Evolutionary conservation across 2,888 invertebrate genomes (phyloP).

Genomic region (Nomada lathburiana): DNA sequence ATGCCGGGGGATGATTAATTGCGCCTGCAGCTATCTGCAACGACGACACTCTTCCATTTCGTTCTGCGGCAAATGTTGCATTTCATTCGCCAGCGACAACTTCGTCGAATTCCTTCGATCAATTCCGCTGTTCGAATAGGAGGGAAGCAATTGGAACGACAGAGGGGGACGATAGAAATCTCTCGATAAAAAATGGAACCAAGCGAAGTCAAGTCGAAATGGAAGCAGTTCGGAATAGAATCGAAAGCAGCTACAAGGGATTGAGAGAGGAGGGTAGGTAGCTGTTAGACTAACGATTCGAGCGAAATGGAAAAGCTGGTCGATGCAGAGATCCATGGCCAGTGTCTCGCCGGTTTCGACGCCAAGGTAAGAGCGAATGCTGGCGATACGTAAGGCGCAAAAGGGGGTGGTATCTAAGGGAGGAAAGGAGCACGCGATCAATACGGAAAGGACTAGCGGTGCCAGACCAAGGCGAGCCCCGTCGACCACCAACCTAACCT

Average conservation of each 20-base stretch:
- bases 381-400: slow-evolving; percentile 71
- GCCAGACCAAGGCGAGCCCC: slow-evolving; percentile 83
- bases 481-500: slow-evolving; percentile 80
- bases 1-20: slow-evolving; percentile 48
- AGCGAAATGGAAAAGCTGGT: neutral
- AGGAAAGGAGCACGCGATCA: slow-evolving; percentile 83
- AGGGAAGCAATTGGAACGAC: too few species aligned
- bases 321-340: slow-evolving; percentile 41
- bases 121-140: too few species aligned
- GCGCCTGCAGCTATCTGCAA: slow-evolving; percentile 28
- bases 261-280: too few species aligned
- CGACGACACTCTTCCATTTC: neutral
- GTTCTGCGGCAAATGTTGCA: neutral
- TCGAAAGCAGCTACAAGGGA: too few species aligned
- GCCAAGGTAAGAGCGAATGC: slow-evolving; percentile 62
- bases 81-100: neutral
- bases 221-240: too few species aligned
- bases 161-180: too few species aligned
- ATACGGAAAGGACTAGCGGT: slow-evolving; percentile 84
- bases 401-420: slow-evolving; percentile 81
- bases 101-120: neutral
- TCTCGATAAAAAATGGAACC: too few species aligned
- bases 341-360: slow-evolving; percentile 54
- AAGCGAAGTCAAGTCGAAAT: too few species aligned
- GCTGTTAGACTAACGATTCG: neutral